Conservation (phyloP, 2,888 invertebrate genomes). For the Cryptosula pallasiana region DNA sequence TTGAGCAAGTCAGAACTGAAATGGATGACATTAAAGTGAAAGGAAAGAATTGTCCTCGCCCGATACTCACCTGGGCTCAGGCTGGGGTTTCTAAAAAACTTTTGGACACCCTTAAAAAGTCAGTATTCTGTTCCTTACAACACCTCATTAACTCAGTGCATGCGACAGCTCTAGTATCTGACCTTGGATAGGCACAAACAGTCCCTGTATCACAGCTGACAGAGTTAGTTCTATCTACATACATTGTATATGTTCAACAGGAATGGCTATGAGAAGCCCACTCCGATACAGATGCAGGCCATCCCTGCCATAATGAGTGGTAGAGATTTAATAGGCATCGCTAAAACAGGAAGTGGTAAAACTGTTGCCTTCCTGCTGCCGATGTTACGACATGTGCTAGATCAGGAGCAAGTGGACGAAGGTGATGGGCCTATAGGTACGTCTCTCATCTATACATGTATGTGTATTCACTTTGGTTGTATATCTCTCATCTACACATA, state of each 20-base stretch:
- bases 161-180: no score
- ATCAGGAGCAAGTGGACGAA: conserved; percentile 88
- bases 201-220: no score
- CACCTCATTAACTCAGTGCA: no score
- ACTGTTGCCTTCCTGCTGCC: conserved; percentile 95
- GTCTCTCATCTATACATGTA: conserved; percentile 28
- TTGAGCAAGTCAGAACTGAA: conserved; percentile 60
- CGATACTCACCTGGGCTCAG: conserved; percentile 93
- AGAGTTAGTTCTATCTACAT: no score
- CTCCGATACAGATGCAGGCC: conserved; percentile 97
- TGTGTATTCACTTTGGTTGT: no score
- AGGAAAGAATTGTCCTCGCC: conserved; percentile 92
- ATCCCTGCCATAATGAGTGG: conserved; percentile 88
- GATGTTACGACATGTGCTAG: conserved; percentile 92
- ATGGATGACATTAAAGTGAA: conserved; percentile 92
- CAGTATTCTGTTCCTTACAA: no score
- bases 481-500: no score
- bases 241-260: no score
- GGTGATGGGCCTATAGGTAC: conserved; percentile 87
- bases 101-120: conserved; percentile 81
- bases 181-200: no score
- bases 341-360: conserved; percentile 98
- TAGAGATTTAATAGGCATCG: conserved; percentile 96
- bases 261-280: conserved; percentile 83
- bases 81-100: conserved; percentile 95